These are phyloP conservation scores for Numenius arquata DNA, from an alignment of 2,113 vertebrate genomes.

Conservation along the genomic window DNA sequence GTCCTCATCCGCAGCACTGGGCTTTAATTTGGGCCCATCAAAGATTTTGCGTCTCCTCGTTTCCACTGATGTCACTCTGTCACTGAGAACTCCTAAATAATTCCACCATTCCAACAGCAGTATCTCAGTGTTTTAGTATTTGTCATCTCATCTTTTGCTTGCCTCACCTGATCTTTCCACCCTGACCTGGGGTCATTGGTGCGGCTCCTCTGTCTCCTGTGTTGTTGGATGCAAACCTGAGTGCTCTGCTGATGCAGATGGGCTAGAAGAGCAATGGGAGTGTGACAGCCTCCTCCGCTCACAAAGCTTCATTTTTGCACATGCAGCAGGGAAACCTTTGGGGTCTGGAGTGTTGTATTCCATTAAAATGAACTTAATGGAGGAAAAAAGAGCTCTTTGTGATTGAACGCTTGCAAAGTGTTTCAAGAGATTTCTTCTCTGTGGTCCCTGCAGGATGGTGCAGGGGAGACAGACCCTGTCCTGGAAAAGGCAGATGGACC, in stretches of 20 bases:
- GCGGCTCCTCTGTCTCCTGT: background rate
- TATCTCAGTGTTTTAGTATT: background rate
- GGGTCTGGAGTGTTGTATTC: background rate
- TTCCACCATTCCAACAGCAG: background rate
- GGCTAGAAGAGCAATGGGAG: background rate
- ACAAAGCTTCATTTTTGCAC: background rate
- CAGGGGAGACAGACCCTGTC: background rate
- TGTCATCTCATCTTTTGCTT: background rate
- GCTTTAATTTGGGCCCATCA: background rate
- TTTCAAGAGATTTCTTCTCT: background rate
- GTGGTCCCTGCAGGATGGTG: background rate
- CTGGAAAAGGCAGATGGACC: slow-evolving; percentile 32
- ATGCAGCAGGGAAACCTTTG: background rate
- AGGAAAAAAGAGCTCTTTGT: slow-evolving; percentile 20
- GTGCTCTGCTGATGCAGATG: background rate
- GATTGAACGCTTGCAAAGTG: background rate
- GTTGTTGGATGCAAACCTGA: background rate
- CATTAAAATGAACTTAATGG: background rate
- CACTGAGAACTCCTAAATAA: background rate
- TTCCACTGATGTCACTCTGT: background rate
- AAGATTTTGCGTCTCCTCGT: background rate
- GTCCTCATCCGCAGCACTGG: background rate
- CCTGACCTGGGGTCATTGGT: background rate
- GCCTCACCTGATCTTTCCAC: background rate
- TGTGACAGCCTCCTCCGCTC: background rate